Percentiles rank a stretch among this genome's conserved stretches.
Conservation (phyloP, 2,797 vertebrate genomes). For the Gambelia wislizenii region DNA sequence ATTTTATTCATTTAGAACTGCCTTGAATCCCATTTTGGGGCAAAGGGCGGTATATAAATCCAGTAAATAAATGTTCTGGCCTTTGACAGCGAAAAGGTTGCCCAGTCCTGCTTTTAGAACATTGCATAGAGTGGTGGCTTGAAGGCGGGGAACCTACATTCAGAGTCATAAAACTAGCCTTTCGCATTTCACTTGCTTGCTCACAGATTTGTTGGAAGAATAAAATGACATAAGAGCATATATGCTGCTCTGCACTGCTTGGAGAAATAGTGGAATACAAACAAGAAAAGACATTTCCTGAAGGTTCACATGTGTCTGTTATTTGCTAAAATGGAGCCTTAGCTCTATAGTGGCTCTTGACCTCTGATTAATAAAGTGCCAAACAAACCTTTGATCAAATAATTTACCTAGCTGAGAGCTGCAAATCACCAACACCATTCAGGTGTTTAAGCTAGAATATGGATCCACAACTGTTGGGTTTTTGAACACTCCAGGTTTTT, state of each 20-base stretch:
- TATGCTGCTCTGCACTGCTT: too few relatives aligned
- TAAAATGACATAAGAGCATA: neutral
- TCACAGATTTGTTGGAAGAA: neutral
- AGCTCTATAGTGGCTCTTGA: neutral
- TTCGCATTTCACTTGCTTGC: neutral
- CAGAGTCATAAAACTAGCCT: neutral
- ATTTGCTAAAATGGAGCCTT: neutral
- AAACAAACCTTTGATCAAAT: neutral
- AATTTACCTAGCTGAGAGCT: neutral
- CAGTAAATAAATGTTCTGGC: neutral
- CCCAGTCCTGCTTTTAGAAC: neutral
- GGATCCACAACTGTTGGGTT: neutral
- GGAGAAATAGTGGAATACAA: too few relatives aligned
- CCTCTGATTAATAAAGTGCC: neutral
- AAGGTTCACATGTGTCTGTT: too few relatives aligned
- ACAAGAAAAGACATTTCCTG: neutral
- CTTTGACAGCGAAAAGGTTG: neutral
- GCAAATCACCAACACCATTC: neutral
- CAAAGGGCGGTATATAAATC: too few relatives aligned
- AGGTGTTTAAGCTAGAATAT: neutral
- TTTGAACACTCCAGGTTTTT: neutral
- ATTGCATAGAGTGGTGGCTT: neutral
- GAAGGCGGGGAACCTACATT: neutral
- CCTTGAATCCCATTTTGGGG: too few relatives aligned
- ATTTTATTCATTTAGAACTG: too few relatives aligned